Base-by-base conservation (phyloP, 2,888 invertebrate species). In the Oligia latruncula region DNA sequence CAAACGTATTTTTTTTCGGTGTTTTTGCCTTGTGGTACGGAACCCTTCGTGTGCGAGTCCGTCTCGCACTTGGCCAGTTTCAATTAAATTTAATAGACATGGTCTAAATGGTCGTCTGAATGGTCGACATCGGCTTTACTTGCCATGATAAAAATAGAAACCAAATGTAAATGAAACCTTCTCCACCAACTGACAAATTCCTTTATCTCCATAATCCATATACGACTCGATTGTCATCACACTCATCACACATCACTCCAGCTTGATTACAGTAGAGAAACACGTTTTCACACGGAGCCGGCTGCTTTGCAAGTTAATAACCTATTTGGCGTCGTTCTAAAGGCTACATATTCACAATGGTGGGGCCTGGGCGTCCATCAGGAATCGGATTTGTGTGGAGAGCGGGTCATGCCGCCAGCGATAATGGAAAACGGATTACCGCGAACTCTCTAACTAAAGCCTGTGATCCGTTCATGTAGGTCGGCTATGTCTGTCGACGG, bases 401-500 rank as follows among this genome's bases (percentile, higher is more conserved):
- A 89, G 85, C 86, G 90, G 91, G 89, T 90, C 90, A 90, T 87
- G 88, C 86, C 90, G 88, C 85, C 77, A 87, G 85, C 91, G 94
- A 92, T 94, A 94, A 94, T 94, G 93, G 94, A 93, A 93, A 94
- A 92, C 89, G 94, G 94, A 94, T 94, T 94, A 93, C 89, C 83
- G 88, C 85, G 89, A 90, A 91, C 91, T 90, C 90, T 90, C 90
- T 91, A 88, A 90, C 92, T 91, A 90, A 90, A 92, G 89, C 91
- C 85, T 71, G 85, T 86, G 88, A 88, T 88, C 89, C 85, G 80
- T 88, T 83, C 86, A 83, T 87, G 87, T 88, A 86, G 82, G 79
- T 87, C 81, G 78, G 35, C 66, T 62, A 78, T 84, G 83, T 84
- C 87, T 86, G 83, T 71, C 78, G 77, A 65, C 78, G 74, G 82